Conservation (phyloP, 2,113 vertebrate genomes). For the Tachuris rubrigastra region DNA sequence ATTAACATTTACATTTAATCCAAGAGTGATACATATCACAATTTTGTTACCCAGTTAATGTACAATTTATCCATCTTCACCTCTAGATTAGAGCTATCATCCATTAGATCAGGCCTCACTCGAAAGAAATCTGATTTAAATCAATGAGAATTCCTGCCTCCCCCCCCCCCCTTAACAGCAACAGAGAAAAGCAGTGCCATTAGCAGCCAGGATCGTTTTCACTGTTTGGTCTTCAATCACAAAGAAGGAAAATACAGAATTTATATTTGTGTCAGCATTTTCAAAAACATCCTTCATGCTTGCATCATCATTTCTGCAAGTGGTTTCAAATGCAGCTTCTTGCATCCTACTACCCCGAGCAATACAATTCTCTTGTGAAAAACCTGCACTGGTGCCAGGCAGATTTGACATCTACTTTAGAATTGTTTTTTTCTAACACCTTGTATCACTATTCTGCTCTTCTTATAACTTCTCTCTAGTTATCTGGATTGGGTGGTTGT, state of each 20-base stretch:
- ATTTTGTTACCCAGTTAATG: background rate
- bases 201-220: background rate
- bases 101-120: background rate
- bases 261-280: background rate
- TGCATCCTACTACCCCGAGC: background rate
- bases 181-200: background rate
- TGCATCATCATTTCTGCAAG: background rate
- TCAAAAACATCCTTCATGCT: background rate
- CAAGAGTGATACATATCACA: background rate
- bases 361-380: background rate
- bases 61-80: background rate
- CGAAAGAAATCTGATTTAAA: background rate
- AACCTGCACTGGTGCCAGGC: background rate
- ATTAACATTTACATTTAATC: background rate
- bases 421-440: background rate
- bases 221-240: background rate
- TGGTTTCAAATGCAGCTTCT: background rate
- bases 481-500: background rate
- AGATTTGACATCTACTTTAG: background rate
- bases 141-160: background rate
- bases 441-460: background rate
- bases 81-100: background rate
- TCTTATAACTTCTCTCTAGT: background rate
- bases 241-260: background rate
- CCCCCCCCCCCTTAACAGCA: background rate